A percentile compares a stretch with the other conserved stretches of the same genome.
Conservation (phyloP, 2,113 vertebrate species). For the Coturnix japonica region DNA sequence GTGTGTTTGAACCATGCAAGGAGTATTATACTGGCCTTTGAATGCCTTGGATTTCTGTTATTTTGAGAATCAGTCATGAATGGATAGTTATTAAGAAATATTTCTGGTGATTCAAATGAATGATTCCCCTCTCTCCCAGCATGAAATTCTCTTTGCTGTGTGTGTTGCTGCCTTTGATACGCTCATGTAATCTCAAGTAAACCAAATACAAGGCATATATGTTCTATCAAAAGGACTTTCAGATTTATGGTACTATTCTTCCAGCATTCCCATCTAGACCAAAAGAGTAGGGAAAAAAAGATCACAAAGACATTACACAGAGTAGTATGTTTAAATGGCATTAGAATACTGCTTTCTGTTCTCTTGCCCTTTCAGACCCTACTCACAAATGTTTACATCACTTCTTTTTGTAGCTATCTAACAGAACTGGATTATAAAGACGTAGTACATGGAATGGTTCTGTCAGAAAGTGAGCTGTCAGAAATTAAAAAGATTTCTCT, state of each 20-base stretch:
- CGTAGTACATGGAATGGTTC: background rate
- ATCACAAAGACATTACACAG: background rate
- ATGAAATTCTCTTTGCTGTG: slow-evolving; percentile 10
- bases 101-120: slow-evolving; percentile 8
- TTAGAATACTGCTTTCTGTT: background rate
- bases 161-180: slow-evolving; percentile 33
- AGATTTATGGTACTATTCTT: background rate
- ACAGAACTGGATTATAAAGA: slow-evolving; percentile 3
- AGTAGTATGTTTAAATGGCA: background rate
- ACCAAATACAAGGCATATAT: background rate
- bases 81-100: slow-evolving; percentile 30
- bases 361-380: background rate
- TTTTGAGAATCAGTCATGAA: slow-evolving; percentile 19
- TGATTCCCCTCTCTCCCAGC: background rate
- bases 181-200: slow-evolving; percentile 1
- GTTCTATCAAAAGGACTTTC: background rate
- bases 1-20: background rate
- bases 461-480: background rate
- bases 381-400: background rate
- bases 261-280: background rate
- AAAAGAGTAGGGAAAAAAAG: background rate
- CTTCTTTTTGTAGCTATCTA: background rate
- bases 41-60: background rate
- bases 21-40: background rate
- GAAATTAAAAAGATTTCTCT: background rate